A percentile compares a stretch with the other conserved stretches of the same genome.
Conservation (phyloP, 2,888 invertebrate genomes). For the Carabus problematicus region DNA sequence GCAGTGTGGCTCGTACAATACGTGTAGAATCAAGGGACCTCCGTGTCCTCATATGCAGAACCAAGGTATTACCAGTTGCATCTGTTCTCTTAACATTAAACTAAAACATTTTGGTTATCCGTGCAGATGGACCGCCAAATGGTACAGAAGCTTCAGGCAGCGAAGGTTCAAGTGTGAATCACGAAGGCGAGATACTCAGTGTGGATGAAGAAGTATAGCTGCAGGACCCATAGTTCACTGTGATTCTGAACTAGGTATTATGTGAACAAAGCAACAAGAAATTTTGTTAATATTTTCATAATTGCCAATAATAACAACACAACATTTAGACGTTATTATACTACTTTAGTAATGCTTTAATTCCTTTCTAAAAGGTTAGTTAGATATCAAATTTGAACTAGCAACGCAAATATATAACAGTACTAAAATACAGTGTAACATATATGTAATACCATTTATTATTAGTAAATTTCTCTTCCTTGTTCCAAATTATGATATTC, state of each 20-base stretch:
- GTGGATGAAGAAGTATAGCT: conserved; percentile 4
- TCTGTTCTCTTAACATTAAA: neutral
- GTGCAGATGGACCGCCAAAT: conserved; percentile 11
- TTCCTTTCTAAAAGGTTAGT: too few species aligned
- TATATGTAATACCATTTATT: too few species aligned
- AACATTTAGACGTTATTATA: too few species aligned
- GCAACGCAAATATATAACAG: too few species aligned
- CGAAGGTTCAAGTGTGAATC: conserved; percentile 19
- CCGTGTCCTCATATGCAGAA: conserved; percentile 46
- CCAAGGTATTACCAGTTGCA: neutral
- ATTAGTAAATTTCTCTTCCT: too few species aligned
- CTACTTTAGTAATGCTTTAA: too few species aligned
- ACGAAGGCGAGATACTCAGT: neutral
- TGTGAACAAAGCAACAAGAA: conserved; percentile 13
- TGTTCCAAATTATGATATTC: too few species aligned
- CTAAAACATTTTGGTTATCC: neutral
- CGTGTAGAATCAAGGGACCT: conserved; percentile 77
- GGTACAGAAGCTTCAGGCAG: conserved; percentile 20
- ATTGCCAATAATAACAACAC: too few species aligned
- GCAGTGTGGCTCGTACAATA: conserved; percentile 90
- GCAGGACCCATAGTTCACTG: neutral
- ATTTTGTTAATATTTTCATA: conserved; percentile 18
- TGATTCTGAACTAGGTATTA: neutral
- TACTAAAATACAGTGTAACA: too few species aligned
- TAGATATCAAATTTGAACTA: too few species aligned